Base-by-base conservation (phyloP, 2,888 invertebrate genomes). In the Mythimna vitellina region DNA sequence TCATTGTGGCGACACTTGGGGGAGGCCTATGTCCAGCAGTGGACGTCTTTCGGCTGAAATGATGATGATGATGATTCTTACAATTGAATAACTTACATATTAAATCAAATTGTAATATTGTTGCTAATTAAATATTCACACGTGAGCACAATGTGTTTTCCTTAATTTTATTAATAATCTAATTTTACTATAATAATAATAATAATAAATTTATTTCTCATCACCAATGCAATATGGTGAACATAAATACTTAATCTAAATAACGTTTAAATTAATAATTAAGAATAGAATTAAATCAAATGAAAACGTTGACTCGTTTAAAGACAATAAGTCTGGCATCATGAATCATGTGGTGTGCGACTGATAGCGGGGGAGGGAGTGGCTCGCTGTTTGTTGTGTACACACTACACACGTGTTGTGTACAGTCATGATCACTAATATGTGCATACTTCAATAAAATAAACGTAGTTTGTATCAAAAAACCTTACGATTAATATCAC, bases 261-360 rank as follows among this genome's bases (percentile, higher is more conserved):
- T n/a, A n/a, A n/a, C n/a, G n/a, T n/a, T n/a, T n/a, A n/a, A n/a
- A n/a, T n/a, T n/a, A n/a, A n/a, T n/a, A n/a, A n/a, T n/a, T n/a
- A n/a, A n/a, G n/a, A 22, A 53, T 60, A 29, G 6, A 35, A 68
- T 29, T 35, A 67, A 60, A 76, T 58, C 25, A 29, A 53, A 51
- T 66, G 32, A 9, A 29, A 53, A 9, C 22, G 29, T 38, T 29
- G 35, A 29, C 53, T 68, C 2, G 3, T 53, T 29, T 46, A 20
- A 76, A 66, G 70, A 72, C 74, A 78, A 83, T 74, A 70, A 75
- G 69, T 81, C 63, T 65, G 54, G 57, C 61, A 57, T 54, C 49
- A 66, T 83, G 81, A 81, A 78, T 83, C 78, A 81, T 62, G 17
- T 25, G 57, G 62, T 58, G 20, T 63, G 38, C 12, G 42, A 3